phyloP scores from a whole-genome alignment of 2,113 vertebrate genomes.

The Ia io region DNA sequence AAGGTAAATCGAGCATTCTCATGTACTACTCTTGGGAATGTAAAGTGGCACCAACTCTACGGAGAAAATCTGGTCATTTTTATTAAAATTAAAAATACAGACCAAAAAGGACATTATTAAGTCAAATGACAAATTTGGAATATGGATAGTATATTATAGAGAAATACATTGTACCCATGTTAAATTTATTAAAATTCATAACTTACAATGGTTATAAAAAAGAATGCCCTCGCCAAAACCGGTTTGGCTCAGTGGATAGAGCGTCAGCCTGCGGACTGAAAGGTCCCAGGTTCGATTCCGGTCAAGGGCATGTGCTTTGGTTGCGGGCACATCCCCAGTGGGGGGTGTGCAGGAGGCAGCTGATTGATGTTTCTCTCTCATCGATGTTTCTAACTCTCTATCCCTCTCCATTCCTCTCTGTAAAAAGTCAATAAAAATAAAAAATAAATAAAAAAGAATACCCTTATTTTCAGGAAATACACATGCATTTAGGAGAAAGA shows the following conservation, averaged over 20 bases:
- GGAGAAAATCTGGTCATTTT: background rate
- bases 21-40: background rate
- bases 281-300: too few species aligned
- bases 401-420: too few species aligned
- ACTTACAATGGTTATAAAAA: background rate
- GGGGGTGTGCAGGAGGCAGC: too few species aligned
- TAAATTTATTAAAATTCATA: background rate
- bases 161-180: background rate
- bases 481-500: background rate
- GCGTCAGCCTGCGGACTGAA: too few species aligned
- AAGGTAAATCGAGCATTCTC: background rate
- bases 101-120: background rate
- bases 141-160: background rate
- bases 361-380: too few species aligned
- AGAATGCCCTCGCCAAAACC: too few species aligned
- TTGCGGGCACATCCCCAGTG: too few species aligned
- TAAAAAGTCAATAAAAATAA: too few species aligned
- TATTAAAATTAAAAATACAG: background rate
- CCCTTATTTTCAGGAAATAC: conserved; percentile 4
- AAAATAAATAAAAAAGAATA: background rate
- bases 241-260: too few species aligned
- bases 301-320: too few species aligned
- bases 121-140: background rate
- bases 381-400: too few species aligned
- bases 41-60: background rate